Conservation (phyloP, 2,797 vertebrate genomes). For the Microchirus variegatus region DNA sequence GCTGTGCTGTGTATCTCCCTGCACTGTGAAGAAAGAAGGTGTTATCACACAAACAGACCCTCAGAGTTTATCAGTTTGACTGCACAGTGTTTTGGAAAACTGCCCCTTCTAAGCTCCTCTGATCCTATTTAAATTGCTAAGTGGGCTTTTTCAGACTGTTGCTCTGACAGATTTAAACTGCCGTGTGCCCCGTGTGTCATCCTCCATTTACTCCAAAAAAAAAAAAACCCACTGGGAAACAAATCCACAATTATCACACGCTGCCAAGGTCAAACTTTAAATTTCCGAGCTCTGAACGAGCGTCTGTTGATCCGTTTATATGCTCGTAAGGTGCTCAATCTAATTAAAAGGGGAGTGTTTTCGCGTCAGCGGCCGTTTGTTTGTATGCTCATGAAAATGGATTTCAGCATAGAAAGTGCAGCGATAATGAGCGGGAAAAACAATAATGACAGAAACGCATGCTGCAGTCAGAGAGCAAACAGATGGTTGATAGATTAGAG, state of each 20-base stretch:
- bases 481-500: conserved; percentile 12
- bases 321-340: neutral
- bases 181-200: conserved; percentile 8
- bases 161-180: conserved; percentile 31
- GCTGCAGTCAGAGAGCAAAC: conserved; percentile 7
- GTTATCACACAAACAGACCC: conserved; percentile 57
- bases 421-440: conserved; percentile 1
- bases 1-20: conserved; percentile 34
- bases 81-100: conserved; percentile 65
- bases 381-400: neutral
- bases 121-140: conserved; percentile 71
- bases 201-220: conserved; percentile 12
- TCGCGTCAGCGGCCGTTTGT: neutral
- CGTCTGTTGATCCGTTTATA: neutral
- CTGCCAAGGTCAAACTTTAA: conserved; percentile 3
- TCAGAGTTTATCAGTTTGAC: conserved; percentile 64
- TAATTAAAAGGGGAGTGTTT: neutral
- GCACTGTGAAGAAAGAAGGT: conserved; percentile 41
- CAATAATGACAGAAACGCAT: neutral
- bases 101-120: conserved; percentile 62
- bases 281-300: neutral
- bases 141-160: conserved; percentile 47
- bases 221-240: conserved; percentile 33
- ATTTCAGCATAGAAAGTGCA: conserved; percentile 1
- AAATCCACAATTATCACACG: conserved; percentile 31